phyloP scores from a whole-genome alignment of 2,888 invertebrate species.

The Ichneumon xanthorius region DNA sequence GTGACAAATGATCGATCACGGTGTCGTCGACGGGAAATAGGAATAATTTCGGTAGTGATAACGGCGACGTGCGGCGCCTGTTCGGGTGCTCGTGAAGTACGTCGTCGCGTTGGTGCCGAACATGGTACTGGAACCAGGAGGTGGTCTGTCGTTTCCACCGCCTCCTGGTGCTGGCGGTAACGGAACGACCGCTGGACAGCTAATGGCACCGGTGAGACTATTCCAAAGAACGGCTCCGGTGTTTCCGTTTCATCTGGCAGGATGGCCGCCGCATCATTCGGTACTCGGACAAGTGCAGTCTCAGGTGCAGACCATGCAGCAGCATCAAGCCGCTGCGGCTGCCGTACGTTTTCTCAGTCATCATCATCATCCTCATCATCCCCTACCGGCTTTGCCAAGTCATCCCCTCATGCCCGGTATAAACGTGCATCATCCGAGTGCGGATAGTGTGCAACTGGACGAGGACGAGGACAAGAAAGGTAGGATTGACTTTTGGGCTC shows the following conservation, averaged over 20 bases:
- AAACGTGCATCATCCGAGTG: slow-evolving; percentile 79
- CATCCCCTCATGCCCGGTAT: slow-evolving; percentile 82
- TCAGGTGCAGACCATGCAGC: slow-evolving; percentile 83
- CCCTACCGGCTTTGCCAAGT: slow-evolving; percentile 81
- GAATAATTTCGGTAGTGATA: slow-evolving; percentile 41
- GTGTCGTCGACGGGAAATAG: slow-evolving; percentile 14
- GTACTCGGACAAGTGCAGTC: slow-evolving; percentile 82
- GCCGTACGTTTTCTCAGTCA: slow-evolving; percentile 81
- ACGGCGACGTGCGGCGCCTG: slow-evolving; percentile 50
- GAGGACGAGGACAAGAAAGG: slow-evolving; percentile 84
- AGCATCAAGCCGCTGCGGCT: slow-evolving; percentile 82
- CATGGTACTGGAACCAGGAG: slow-evolving; percentile 84
- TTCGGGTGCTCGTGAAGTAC: slow-evolving; percentile 51
- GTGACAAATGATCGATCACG: slow-evolving; percentile 44
- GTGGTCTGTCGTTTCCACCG: slow-evolving; percentile 84
- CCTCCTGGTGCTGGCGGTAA: slow-evolving; percentile 82
- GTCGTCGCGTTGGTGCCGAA: slow-evolving; percentile 83
- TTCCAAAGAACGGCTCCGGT: slow-evolving; percentile 83
- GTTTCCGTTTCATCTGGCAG: slow-evolving; percentile 83
- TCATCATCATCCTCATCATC: slow-evolving; percentile 83
- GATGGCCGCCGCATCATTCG: slow-evolving; percentile 83
- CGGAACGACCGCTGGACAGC: slow-evolving; percentile 79
- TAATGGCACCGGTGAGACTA: slow-evolving; percentile 80
- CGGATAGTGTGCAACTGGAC: slow-evolving; percentile 80
- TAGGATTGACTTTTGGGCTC: slow-evolving; percentile 64